Evolutionary conservation across 2,888 invertebrate species (phyloP).

Genomic region (Stomorhina lunata): DNA sequence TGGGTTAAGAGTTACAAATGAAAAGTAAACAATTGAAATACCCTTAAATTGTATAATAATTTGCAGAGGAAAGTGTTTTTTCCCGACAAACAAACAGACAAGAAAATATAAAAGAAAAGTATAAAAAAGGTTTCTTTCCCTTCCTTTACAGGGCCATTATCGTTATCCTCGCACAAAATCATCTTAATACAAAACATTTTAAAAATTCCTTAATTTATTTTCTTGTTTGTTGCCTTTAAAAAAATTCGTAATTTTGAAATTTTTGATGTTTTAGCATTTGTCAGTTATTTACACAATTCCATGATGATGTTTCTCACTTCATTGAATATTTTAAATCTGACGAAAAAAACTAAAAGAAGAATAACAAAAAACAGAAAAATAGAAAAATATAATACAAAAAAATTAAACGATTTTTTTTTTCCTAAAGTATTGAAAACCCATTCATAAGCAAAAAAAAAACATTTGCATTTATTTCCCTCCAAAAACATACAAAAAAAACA

Average conservation of each 20-base stretch:
- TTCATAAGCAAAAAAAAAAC: neutral
- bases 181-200: neutral
- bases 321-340: slow-evolving; percentile 6
- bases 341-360: neutral
- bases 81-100: neutral
- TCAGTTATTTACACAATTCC: neutral
- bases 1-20: neutral
- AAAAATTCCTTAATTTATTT: neutral
- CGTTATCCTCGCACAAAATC: too few relatives aligned
- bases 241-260: neutral
- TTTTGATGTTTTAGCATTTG: slow-evolving; percentile 1
- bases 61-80: neutral
- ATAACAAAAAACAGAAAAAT: neutral
- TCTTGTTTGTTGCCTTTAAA: neutral
- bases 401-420: too few relatives aligned
- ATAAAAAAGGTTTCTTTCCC: neutral
- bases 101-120: neutral
- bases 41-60: neutral
- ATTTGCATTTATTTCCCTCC: too few relatives aligned
- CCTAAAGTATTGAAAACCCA: neutral
- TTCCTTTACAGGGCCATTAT: neutral
- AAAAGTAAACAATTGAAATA: neutral
- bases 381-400: too few relatives aligned
- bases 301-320: neutral
- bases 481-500: neutral